Percentiles rank a stretch among this genome's conserved stretches.
phyloP scores from a whole-genome alignment of 2,888 invertebrate genomes.

The Synanthedon myopaeformis region DNA sequence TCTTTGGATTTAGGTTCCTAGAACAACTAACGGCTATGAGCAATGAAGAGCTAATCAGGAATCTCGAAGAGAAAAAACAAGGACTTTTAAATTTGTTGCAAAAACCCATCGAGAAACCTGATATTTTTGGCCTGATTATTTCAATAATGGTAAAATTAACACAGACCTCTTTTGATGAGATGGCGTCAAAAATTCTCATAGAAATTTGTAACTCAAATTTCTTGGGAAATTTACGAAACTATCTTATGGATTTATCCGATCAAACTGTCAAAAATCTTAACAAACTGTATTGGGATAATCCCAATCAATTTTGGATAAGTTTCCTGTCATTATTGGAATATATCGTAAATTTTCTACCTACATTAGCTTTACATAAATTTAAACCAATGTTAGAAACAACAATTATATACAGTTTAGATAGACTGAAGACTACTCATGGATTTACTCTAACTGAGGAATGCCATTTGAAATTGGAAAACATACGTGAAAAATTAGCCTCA shows the following conservation, averaged over 20 bases:
- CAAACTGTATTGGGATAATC: constrained; percentile 39
- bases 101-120: constrained; percentile 25
- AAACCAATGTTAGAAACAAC: constrained; percentile 36
- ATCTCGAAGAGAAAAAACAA: constrained; percentile 30
- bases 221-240: constrained; percentile 28
- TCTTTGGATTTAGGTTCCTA: constrained; percentile 29
- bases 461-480: constrained; percentile 18
- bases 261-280: constrained; percentile 15
- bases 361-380: constrained; percentile 35
- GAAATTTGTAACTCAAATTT: constrained; percentile 44
- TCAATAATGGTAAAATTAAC: constrained; percentile 44
- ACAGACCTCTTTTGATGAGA: constrained; percentile 34
- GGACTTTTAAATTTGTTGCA: constrained; percentile 37
- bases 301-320: constrained; percentile 42
- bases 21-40: constrained; percentile 35
- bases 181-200: constrained; percentile 35
- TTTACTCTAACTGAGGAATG: constrained; percentile 27
- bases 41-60: constrained; percentile 32
- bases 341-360: constrained; percentile 39
- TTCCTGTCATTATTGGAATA: constrained; percentile 37
- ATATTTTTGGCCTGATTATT: constrained; percentile 43
- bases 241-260: constrained; percentile 43
- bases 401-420: constrained; percentile 31
- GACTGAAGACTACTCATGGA: constrained; percentile 23
- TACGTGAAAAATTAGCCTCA: constrained; percentile 23